Evolutionary conservation across 2,888 invertebrate genomes (phyloP).

Genomic region (Apantesis nais): DNA sequence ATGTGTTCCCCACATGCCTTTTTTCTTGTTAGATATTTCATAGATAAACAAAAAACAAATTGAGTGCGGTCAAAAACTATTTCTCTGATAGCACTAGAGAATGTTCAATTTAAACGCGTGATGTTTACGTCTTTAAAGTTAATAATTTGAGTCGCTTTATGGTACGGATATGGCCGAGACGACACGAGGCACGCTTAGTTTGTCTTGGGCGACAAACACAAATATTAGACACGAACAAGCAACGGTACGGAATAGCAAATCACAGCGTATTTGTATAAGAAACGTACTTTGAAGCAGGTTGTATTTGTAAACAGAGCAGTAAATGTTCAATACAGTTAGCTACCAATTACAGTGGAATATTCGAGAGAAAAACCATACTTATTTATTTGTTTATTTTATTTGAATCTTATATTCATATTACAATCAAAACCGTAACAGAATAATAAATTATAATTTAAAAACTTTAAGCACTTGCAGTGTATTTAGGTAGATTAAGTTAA

Average conservation of each 20-base stretch:
- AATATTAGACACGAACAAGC: constrained; percentile 78
- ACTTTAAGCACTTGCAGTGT: not conserved
- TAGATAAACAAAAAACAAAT: constrained; percentile 29
- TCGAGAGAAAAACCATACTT: constrained; percentile 56
- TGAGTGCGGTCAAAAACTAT: constrained; percentile 27
- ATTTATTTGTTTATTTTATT: constrained; percentile 33
- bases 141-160: constrained; percentile 47
- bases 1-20: constrained; percentile 44
- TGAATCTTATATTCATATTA: not conserved
- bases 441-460: not conserved
- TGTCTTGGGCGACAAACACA: constrained; percentile 79
- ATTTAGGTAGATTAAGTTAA: not conserved
- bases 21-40: constrained; percentile 31
- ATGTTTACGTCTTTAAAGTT: constrained; percentile 41
- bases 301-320: constrained; percentile 75
- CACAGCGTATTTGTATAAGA: constrained; percentile 75
- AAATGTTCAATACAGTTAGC: constrained; percentile 77
- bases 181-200: constrained; percentile 66
- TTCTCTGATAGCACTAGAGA: constrained; percentile 19
- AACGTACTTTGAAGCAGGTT: constrained; percentile 72
- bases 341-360: constrained; percentile 71
- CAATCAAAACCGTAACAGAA: constrained; percentile 13
- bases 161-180: constrained; percentile 52
- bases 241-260: constrained; percentile 80
- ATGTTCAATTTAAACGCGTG: constrained; percentile 33